phyloP scores from a whole-genome alignment of 2,113 vertebrate genomes.

The Bujurquina vittata region DNA sequence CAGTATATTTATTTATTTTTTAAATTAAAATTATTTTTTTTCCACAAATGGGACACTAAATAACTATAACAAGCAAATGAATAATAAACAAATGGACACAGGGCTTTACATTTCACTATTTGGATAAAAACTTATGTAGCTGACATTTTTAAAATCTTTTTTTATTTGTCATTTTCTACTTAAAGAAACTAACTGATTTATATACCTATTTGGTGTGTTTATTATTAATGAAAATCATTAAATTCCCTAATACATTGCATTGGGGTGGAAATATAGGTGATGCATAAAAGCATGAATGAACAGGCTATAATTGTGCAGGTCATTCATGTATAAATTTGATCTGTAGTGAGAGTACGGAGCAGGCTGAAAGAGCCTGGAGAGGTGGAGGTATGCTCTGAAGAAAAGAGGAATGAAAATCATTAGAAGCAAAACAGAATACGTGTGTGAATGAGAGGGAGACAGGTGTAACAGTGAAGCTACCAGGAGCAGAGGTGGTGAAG shows the following conservation, averaged over 20 bases:
- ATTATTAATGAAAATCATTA: accelerated
- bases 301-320: neutral
- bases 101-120: too few species aligned
- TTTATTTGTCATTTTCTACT: neutral
- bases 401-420: neutral
- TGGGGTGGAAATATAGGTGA: neutral
- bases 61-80: too few species aligned
- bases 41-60: too few species aligned
- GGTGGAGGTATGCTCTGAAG: too few species aligned
- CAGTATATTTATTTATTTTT: neutral
- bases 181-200: too few species aligned
- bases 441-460: too few species aligned
- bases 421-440: neutral
- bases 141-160: too few species aligned
- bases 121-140: neutral
- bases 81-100: too few species aligned
- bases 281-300: neutral
- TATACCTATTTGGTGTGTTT: too few species aligned
- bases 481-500: too few species aligned
- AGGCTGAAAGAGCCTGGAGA: neutral
- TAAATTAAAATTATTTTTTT: too few species aligned
- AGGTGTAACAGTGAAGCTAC: too few species aligned
- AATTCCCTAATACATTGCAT: accelerated
- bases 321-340: neutral
- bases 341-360: neutral